Evolutionary conservation across 1,140 invertebrate species (phyloP), one percentile per base, ranked within the genome.

Genomic region (Charaxes varanes): DNA sequence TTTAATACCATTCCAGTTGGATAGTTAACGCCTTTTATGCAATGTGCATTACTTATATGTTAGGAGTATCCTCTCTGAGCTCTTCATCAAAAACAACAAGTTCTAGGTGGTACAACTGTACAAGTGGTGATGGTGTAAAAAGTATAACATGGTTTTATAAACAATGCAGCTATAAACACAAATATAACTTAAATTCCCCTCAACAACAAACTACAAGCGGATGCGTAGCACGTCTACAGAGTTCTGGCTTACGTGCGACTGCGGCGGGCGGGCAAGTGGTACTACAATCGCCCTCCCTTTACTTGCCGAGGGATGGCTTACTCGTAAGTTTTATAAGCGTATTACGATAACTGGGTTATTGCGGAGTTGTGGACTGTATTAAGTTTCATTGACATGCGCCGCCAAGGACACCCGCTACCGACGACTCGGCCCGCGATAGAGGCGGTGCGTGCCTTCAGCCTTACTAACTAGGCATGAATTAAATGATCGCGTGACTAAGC

Each of bases 281-380:
- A 80, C 73, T 82, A 80, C 69, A 58, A 55, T 60, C 58, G 33
- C 48, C 59, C 43, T 49, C 53, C 62, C 44, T 45, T 50, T 34
- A 42, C 43, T 16, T 28, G 13, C 27, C 49, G 50, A 62, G 60
- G 67, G 56, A 66, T 66, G 51, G 53, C 60, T 45, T 66, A 70
- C 65, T 78, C 61, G 55, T 54, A 59, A 58, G 54, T 76, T 82
- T 79, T 77, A 66, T 74, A 64, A 53, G 67, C 59, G 58, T 57
- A 60, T 68, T 70, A 76, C 63, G 42, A 67, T 69, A 82, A 70
- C 73, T 78, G 62, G 76, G 78, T 82, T 82, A 82, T 68, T 53
- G 66, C 62, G 61, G 47, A 51, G 80, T 68, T 53, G 66, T 62
- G 61, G 47, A 51, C 62, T 44, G 71, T 80, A 80, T 77, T 71